A percentile compares a stretch with the other conserved stretches of the same genome.
Conservation (phyloP, 2,797 vertebrate genomes). For the Neostethus bicornis region DNA sequence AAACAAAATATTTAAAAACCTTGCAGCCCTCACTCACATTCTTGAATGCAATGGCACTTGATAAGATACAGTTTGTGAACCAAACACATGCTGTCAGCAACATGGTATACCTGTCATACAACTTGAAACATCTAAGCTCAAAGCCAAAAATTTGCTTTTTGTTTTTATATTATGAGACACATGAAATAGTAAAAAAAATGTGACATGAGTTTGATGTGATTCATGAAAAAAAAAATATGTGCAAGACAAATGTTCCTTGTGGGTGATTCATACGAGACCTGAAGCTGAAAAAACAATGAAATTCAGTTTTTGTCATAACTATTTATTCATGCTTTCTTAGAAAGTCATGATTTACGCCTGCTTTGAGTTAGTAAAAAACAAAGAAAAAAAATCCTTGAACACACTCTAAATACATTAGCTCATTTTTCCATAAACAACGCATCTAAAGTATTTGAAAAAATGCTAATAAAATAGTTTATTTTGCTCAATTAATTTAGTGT, state of each 20-base stretch:
- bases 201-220: background rate
- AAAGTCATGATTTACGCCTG: conserved; percentile 1
- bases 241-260: background rate
- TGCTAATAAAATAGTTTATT: background rate
- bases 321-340: conserved; percentile 21
- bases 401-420: conserved; percentile 2
- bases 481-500: background rate
- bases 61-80: too few relatives aligned
- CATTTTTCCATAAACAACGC: conserved; percentile 1
- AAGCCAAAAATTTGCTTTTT: background rate
- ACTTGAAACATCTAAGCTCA: background rate
- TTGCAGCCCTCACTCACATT: too few relatives aligned
- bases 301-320: conserved; percentile 22
- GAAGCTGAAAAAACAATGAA: too few relatives aligned
- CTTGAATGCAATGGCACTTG: too few relatives aligned
- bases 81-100: background rate
- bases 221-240: too few relatives aligned
- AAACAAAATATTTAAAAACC: too few relatives aligned
- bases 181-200: background rate
- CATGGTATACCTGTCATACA: background rate
- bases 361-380: background rate
- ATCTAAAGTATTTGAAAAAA: conserved; percentile 3
- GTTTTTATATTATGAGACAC: background rate
- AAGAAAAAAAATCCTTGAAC: conserved; percentile 10
- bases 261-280: conserved; percentile 11